Evolutionary conservation across 2,888 invertebrate genomes (phyloP).

Genomic region (Parochlus steinenii): DNA sequence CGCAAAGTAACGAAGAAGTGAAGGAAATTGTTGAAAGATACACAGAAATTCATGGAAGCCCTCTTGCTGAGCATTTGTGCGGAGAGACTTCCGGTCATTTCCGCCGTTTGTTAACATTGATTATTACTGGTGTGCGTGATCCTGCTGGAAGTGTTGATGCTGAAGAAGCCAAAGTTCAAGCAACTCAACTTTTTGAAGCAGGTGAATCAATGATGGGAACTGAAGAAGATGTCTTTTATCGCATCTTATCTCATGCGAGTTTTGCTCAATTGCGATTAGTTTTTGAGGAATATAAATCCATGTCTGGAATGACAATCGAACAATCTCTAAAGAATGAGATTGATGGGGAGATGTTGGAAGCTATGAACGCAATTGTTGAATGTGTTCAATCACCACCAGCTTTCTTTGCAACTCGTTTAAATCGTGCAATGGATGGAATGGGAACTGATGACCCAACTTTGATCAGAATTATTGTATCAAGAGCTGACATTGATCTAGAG

Average conservation of each 20-base stretch:
- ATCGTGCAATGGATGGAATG: conserved; percentile 46
- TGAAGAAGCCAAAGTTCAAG: conserved; percentile 50
- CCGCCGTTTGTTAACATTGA: conserved; percentile 54
- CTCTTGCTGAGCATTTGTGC: conserved; percentile 55
- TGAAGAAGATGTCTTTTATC: conserved; percentile 54
- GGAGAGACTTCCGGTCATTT: conserved; percentile 66
- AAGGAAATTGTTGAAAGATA: conserved; percentile 43
- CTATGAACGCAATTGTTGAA: conserved; percentile 54
- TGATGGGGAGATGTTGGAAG: conserved; percentile 47
- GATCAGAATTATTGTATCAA: conserved; percentile 51
- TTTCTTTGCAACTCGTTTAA: conserved; percentile 51
- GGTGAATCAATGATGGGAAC: conserved; percentile 58
- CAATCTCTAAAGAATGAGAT: conserved; percentile 52
- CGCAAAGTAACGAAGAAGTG: conserved; percentile 48
- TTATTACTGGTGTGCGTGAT: conserved; percentile 49
- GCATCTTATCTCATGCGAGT: conserved; percentile 55
- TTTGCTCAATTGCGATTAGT: conserved; percentile 50
- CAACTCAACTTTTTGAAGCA: conserved; percentile 49
- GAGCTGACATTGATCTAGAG: conserved; percentile 51
- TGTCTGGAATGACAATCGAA: conserved; percentile 55
- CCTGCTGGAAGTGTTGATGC: conserved; percentile 43
- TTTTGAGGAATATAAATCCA: conserved; percentile 55
- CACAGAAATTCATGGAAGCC: conserved; percentile 44
- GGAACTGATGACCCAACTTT: conserved; percentile 58
- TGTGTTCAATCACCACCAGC: conserved; percentile 47